Percentiles rank a stretch among this genome's conserved stretches.
These are phyloP conservation scores for Mamestra configurata DNA, from an alignment of 1,140 invertebrate species.

Conservation along the genomic window DNA sequence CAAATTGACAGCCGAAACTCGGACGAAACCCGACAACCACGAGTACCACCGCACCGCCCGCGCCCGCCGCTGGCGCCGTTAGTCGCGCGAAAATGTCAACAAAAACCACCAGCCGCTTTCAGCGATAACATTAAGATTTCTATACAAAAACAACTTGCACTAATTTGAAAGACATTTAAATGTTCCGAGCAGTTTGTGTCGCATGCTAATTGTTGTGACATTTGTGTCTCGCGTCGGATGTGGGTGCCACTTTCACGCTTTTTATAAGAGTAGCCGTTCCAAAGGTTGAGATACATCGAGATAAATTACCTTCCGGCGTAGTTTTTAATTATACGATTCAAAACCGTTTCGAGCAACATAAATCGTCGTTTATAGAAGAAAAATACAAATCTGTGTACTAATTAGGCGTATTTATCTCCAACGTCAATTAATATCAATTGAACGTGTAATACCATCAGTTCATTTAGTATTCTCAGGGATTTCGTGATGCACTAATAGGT, in stretches of 20 bases:
- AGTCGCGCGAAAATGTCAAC: slow-evolving; percentile 11
- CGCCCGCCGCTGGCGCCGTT: neutral
- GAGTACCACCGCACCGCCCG: neutral
- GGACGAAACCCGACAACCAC: slow-evolving; percentile 25
- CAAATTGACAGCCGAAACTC: slow-evolving; percentile 71
- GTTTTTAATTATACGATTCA: neutral
- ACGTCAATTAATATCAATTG: slow-evolving; percentile 31
- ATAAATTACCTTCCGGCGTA: slow-evolving; percentile 7
- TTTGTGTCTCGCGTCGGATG: slow-evolving; percentile 2
- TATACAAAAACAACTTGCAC: slow-evolving; percentile 6
- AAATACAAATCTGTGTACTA: neutral
- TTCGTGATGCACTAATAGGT: slow-evolving; percentile 57
- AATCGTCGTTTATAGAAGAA: neutral
- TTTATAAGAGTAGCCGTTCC: neutral
- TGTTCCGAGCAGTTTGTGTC: slow-evolving; percentile 24
- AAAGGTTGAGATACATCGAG: slow-evolving; percentile 8
- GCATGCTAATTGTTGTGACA: slow-evolving; percentile 38
- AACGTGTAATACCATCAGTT: slow-evolving; percentile 34
- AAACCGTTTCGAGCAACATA: neutral
- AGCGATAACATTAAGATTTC: slow-evolving; percentile 26
- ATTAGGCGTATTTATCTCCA: neutral
- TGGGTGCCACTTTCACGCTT: slow-evolving; percentile 36
- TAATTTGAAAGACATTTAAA: slow-evolving; percentile 44
- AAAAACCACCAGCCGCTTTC: neutral
- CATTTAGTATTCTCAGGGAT: slow-evolving; percentile 48